These are phyloP conservation scores for Drosophila lacertosa DNA, from an alignment of 1,140 invertebrate genomes.

Conservation along the genomic window DNA sequence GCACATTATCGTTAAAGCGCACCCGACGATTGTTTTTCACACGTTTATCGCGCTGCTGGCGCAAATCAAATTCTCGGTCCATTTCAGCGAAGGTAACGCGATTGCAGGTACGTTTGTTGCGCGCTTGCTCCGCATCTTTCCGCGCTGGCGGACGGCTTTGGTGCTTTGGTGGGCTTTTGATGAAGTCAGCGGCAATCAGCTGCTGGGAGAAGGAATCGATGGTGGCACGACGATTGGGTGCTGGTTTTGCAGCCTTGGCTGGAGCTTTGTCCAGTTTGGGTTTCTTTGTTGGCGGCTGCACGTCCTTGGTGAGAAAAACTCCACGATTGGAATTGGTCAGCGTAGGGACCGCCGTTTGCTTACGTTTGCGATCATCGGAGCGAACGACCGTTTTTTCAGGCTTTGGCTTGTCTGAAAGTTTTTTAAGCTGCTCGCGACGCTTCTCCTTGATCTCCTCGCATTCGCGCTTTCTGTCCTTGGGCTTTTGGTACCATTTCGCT, in stretches of 20 bases:
- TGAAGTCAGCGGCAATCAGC: slow-evolving; percentile 22
- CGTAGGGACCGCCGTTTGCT: slow-evolving; percentile 31
- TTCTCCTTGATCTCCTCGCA: slow-evolving; percentile 43
- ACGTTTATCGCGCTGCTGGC: background rate
- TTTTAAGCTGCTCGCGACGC: slow-evolving; percentile 65
- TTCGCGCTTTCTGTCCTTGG: slow-evolving; percentile 48
- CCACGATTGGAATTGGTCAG: slow-evolving; percentile 61
- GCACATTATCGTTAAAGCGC: slow-evolving; percentile 26
- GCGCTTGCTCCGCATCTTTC: slow-evolving; percentile 41
- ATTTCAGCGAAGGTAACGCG: slow-evolving; percentile 69
- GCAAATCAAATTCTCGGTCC: slow-evolving; percentile 45
- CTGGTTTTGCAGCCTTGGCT: slow-evolving; percentile 1
- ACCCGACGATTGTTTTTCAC: slow-evolving; percentile 36
- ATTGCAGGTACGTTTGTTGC: slow-evolving; percentile 65
- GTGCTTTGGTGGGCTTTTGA: background rate
- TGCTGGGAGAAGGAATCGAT: slow-evolving; percentile 51
- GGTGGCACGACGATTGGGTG: slow-evolving; percentile 14
- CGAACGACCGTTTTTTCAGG: background rate
- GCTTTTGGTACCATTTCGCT: slow-evolving; percentile 64
- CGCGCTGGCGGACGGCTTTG: slow-evolving; percentile 36
- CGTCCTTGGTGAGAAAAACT: slow-evolving; percentile 53
- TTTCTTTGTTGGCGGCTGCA: slow-evolving; percentile 37
- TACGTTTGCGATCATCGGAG: slow-evolving; percentile 24
- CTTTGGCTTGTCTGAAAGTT: slow-evolving; percentile 42
- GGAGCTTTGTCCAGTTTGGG: slow-evolving; percentile 12